phyloP scores from a whole-genome alignment of 2,113 vertebrate species.

The Albula glossodonta region DNA sequence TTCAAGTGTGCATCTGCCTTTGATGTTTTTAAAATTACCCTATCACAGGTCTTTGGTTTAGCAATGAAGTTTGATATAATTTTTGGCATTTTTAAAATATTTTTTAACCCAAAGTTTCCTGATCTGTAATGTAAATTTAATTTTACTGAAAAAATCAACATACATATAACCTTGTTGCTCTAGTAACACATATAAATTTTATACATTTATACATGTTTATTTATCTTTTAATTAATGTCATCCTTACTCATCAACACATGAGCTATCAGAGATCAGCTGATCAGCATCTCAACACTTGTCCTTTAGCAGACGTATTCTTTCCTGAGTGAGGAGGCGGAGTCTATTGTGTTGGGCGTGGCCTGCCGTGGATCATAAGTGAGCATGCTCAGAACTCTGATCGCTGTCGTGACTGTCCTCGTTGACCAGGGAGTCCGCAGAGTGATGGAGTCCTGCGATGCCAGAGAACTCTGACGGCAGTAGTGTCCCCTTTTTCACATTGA shows the following conservation, averaged over 20 bases:
- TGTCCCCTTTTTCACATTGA: conserved; percentile 96
- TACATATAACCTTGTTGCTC: conserved; percentile 21
- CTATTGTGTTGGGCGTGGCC: conserved; percentile 53
- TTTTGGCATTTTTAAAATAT: conserved; percentile 12
- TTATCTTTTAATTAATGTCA: background rate
- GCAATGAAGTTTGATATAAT: background rate
- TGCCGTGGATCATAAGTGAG: conserved; percentile 86
- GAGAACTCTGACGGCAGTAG: conserved; percentile 93
- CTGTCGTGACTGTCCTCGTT: conserved; percentile 98
- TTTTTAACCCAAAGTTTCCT: conserved; percentile 18
- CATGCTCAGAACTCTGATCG: conserved; percentile 94
- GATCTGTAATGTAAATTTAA: conserved; percentile 2
- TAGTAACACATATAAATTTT: conserved; percentile 40
- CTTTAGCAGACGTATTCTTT: conserved; percentile 64
- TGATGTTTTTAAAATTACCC: background rate
- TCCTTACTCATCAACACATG: conserved; percentile 47
- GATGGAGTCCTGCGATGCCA: conserved; percentile 86
- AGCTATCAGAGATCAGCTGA: conserved; percentile 63
- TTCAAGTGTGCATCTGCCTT: background rate
- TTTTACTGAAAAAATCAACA: background rate
- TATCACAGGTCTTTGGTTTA: background rate
- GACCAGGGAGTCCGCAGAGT: conserved; percentile 88
- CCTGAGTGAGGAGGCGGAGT: conserved; percentile 73
- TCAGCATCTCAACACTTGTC: conserved; percentile 60
- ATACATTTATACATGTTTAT: conserved; percentile 47